These are phyloP conservation scores for Dipodomys spectabilis DNA, from an alignment of 2,113 vertebrate species.

Conservation along the genomic window DNA sequence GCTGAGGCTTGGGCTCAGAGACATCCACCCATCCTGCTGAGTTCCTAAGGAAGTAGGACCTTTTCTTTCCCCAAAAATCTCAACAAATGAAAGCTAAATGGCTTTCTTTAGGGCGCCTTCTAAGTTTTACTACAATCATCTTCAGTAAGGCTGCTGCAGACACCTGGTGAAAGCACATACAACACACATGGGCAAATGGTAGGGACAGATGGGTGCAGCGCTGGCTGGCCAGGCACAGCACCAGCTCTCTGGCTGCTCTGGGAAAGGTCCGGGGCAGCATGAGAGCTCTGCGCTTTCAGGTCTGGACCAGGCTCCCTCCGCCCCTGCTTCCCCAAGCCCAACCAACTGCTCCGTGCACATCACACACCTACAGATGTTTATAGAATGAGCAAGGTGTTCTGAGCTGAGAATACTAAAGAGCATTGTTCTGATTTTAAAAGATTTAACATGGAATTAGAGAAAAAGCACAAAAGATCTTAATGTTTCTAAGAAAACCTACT, in stretches of 20 bases:
- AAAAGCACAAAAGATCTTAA: slow-evolving; percentile 32
- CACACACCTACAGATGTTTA: not conserved
- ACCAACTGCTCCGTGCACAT: not conserved
- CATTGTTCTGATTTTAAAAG: not conserved
- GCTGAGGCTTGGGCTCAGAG: not conserved
- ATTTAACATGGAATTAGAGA: not conserved
- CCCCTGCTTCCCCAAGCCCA: not conserved
- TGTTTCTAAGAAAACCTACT: not conserved
- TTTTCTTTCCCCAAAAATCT: slow-evolving; percentile 3
- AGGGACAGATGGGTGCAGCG: not conserved
- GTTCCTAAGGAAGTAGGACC: not conserved
- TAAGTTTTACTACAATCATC: not conserved
- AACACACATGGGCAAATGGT: not conserved
- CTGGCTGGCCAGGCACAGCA: not conserved
- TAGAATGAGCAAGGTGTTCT: not conserved
- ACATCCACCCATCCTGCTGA: not conserved
- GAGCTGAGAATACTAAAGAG: not conserved
- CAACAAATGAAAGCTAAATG: slow-evolving; percentile 18
- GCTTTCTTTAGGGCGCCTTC: slow-evolving; percentile 1
- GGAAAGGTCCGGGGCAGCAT: not conserved
- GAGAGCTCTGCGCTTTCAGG: not conserved
- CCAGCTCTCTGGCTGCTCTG: not conserved
- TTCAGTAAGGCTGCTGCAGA: not conserved
- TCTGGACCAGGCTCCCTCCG: not conserved
- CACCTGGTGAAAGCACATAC: not conserved